Conservation (phyloP, 2,797 vertebrate genomes). For the Podargus strigoides region DNA sequence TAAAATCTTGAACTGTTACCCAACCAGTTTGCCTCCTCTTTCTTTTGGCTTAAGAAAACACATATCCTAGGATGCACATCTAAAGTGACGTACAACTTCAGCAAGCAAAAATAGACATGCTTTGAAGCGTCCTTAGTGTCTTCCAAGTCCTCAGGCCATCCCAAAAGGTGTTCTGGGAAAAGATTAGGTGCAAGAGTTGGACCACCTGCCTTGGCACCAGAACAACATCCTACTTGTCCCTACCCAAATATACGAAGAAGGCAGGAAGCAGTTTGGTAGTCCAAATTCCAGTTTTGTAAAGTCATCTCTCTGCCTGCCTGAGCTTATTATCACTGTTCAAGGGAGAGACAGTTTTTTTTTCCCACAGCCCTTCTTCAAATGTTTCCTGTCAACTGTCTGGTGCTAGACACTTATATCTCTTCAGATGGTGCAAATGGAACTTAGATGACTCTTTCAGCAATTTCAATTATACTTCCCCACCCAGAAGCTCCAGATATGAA, state of each 20-base stretch:
- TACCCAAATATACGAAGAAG: neutral
- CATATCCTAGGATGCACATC: neutral
- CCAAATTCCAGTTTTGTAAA: neutral
- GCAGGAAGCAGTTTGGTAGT: neutral
- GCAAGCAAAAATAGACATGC: neutral
- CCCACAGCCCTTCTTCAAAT: neutral
- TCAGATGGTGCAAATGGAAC: neutral
- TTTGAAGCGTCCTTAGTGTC: neutral
- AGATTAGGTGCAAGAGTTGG: neutral
- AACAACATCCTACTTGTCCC: neutral
- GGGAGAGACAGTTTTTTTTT: neutral
- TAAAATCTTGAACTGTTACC: neutral
- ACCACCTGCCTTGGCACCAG: constrained; percentile 12
- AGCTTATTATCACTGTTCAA: neutral
- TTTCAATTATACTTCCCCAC: neutral
- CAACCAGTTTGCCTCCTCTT: neutral
- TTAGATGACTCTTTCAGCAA: neutral
- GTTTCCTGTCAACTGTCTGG: neutral
- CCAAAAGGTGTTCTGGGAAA: neutral
- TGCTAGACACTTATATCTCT: neutral
- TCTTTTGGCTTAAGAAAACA: neutral
- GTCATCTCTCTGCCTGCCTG: neutral
- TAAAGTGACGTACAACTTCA: neutral
- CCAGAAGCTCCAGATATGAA: neutral
- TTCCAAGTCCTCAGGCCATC: constrained; percentile 1